Percentiles rank a stretch among this genome's conserved stretches.
These are phyloP conservation scores for Willowsia nigromaculata DNA, from an alignment of 2,888 invertebrate genomes.

Conservation along the genomic window DNA sequence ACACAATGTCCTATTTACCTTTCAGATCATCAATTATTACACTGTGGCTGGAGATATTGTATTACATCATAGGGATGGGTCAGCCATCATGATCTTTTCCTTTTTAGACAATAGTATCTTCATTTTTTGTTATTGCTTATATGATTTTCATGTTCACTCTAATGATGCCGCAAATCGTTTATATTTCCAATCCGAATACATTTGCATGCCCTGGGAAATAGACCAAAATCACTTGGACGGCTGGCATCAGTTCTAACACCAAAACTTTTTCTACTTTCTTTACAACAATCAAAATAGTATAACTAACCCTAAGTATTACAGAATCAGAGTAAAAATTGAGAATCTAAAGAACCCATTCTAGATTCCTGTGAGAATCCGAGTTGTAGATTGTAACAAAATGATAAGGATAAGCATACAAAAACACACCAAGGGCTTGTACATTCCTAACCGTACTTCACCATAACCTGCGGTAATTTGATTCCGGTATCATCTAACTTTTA, in stretches of 20 bases:
- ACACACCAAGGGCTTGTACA: too few relatives aligned
- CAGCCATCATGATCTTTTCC: background rate
- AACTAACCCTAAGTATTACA: too few relatives aligned
- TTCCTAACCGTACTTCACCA: too few relatives aligned
- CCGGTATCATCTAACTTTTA: too few relatives aligned
- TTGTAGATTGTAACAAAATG: too few relatives aligned
- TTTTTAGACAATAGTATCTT: background rate
- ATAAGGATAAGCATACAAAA: too few relatives aligned
- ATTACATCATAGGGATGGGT: background rate
- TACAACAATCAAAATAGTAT: too few relatives aligned
- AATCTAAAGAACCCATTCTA: too few relatives aligned
- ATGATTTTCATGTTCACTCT: background rate
- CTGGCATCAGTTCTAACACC: background rate
- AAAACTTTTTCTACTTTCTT: background rate
- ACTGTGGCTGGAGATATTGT: background rate
- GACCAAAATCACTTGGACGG: background rate
- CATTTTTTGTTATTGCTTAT: too few relatives aligned
- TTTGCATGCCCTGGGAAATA: background rate
- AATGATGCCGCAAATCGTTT: background rate
- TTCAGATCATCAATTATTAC: constrained; percentile 10
- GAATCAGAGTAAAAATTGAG: too few relatives aligned
- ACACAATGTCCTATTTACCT: constrained; percentile 28
- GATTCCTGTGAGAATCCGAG: too few relatives aligned
- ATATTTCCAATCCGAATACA: constrained; percentile 2
- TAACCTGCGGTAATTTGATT: too few relatives aligned